phyloP scores from a whole-genome alignment of 2,113 vertebrate genomes.

The Phalacrocorax carbo region DNA sequence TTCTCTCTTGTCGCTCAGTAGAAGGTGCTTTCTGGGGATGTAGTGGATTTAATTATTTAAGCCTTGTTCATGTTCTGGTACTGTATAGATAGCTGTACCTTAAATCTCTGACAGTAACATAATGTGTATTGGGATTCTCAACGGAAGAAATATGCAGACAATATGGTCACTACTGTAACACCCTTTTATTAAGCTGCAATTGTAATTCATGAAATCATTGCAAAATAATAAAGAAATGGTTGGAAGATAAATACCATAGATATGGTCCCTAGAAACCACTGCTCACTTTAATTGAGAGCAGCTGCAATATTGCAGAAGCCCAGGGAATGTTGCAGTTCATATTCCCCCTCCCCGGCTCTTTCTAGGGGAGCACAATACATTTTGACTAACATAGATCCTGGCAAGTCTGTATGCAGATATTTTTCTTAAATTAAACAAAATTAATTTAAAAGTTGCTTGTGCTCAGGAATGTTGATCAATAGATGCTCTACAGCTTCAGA shows the following conservation, averaged over 20 bases:
- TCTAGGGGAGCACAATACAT: background rate
- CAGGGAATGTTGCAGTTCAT: constrained; percentile 34
- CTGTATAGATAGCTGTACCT: background rate
- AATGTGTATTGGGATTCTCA: background rate
- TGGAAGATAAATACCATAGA: constrained; percentile 49
- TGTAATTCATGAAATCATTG: constrained; percentile 32
- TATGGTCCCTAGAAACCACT: constrained; percentile 28
- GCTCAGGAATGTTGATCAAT: background rate
- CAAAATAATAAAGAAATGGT: constrained; percentile 24
- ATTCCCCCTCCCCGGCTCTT: background rate
- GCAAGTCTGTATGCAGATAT: background rate
- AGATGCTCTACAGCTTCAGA: background rate
- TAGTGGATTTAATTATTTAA: background rate
- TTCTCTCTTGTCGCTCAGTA: background rate
- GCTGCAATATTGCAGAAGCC: constrained; percentile 49
- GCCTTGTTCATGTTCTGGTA: background rate
- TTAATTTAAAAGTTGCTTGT: background rate
- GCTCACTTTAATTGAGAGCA: constrained; percentile 60
- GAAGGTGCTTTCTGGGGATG: background rate
- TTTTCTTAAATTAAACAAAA: background rate
- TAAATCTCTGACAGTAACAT: background rate
- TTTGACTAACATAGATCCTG: background rate
- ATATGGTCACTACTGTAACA: constrained; percentile 5
- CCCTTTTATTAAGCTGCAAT: constrained; percentile 26
- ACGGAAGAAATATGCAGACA: background rate